A percentile compares a stretch with the other conserved stretches of the same genome.
phyloP scores from a whole-genome alignment of 2,888 invertebrate species.

The Sesamia inferens region DNA sequence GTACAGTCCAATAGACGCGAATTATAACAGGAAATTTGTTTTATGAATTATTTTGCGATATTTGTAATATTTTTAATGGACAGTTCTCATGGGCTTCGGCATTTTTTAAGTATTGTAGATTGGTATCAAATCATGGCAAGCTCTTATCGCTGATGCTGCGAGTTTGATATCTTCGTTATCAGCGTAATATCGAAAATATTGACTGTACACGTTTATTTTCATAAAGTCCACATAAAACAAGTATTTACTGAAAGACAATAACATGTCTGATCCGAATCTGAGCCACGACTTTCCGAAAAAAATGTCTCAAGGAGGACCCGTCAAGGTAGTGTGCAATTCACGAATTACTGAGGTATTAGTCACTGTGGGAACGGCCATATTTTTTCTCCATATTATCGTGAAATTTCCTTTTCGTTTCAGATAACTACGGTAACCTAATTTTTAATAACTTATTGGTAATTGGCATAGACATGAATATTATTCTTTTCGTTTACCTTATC shows the following conservation, averaged over 20 bases:
- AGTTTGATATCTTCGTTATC: neutral
- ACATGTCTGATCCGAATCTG: neutral
- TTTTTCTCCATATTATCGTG: neutral
- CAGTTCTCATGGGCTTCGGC: conserved; percentile 13
- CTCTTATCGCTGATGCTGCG: neutral
- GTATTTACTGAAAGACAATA: neutral
- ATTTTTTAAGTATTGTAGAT: neutral
- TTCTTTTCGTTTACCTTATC: neutral
- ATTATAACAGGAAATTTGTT: neutral
- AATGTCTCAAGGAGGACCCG: neutral
- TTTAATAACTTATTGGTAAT: conserved; percentile 2
- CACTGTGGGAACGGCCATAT: neutral
- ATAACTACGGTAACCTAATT: neutral
- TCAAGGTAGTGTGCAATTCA: neutral
- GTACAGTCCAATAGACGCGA: conserved; percentile 11
- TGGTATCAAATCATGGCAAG: neutral
- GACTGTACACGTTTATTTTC: neutral
- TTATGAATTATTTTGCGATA: conserved; percentile 24
- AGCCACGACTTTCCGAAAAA: neutral
- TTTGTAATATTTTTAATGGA: neutral
- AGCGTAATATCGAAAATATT: neutral
- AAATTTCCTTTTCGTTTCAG: neutral
- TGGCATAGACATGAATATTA: neutral
- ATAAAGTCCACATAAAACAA: neutral
- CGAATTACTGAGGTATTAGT: neutral